These are phyloP conservation scores for Bovichtus diacanthus DNA, from an alignment of 2,797 vertebrate species.

Conservation along the genomic window DNA sequence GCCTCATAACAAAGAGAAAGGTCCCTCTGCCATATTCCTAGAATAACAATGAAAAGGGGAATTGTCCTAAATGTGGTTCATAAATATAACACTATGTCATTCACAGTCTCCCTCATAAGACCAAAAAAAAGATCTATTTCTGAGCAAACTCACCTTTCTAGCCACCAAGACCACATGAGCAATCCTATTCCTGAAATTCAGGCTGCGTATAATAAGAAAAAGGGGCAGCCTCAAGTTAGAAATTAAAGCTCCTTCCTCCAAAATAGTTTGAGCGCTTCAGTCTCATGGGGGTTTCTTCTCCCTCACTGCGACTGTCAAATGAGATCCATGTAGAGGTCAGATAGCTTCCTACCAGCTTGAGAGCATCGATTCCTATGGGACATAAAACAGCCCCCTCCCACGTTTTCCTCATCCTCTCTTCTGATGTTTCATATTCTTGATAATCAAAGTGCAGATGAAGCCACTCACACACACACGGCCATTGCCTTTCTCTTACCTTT, in stretches of 20 bases:
- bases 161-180: constrained; percentile 74
- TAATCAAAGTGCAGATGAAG: constrained; percentile 17
- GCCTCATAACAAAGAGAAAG: constrained; percentile 15
- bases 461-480: background rate
- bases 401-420: constrained; percentile 9
- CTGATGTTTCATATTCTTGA: constrained; percentile 20
- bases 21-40: constrained; percentile 62
- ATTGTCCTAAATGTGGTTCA: constrained; percentile 68
- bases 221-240: constrained; percentile 72
- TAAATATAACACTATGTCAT: constrained; percentile 67
- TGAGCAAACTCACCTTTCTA: constrained; percentile 71
- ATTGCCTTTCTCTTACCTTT: constrained; percentile 86
- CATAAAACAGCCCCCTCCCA: constrained; percentile 18
- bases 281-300: constrained; percentile 59
- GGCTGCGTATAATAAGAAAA: constrained; percentile 78
- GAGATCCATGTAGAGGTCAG: constrained; percentile 75
- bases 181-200: constrained; percentile 81
- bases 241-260: constrained; percentile 62
- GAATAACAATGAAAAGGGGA: constrained; percentile 68
- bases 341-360: constrained; percentile 49
- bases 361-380: constrained; percentile 44
- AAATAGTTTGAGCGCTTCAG: constrained; percentile 70
- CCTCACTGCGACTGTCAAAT: constrained; percentile 75
- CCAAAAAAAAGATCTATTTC: constrained; percentile 68
- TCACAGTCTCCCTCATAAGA: constrained; percentile 55